phyloP scores from a whole-genome alignment of 2,113 vertebrate species.

The Nothocercus julius region DNA sequence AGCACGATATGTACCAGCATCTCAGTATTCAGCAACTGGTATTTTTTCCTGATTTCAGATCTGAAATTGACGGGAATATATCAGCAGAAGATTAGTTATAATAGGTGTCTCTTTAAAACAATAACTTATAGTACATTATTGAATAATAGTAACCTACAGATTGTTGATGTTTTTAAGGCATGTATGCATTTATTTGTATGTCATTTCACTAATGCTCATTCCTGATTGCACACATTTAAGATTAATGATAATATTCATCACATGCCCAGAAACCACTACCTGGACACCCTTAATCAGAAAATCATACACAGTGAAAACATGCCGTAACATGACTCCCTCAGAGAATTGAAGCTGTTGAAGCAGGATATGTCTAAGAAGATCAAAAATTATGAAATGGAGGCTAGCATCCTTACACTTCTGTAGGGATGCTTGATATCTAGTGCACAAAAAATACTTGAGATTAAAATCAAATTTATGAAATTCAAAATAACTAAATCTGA shows the following conservation, averaged over 20 bases:
- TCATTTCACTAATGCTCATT: not conserved
- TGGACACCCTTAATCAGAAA: not conserved
- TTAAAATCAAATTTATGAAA: not conserved
- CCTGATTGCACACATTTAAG: not conserved
- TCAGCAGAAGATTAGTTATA: not conserved
- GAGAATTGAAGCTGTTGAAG: not conserved
- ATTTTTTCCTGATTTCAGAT: not conserved
- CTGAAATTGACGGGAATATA: not conserved
- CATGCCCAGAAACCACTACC: not conserved
- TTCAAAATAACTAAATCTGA: not conserved
- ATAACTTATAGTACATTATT: not conserved
- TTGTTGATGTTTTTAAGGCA: not conserved
- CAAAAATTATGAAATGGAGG: not conserved
- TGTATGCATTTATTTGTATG: not conserved
- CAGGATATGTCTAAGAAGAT: not conserved
- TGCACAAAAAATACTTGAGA: not conserved
- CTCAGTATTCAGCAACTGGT: not conserved
- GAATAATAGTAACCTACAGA: not conserved
- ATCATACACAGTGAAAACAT: not conserved
- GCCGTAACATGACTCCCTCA: not conserved
- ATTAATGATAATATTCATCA: not conserved
- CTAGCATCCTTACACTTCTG: not conserved
- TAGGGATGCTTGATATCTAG: not conserved
- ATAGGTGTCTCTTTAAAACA: not conserved
- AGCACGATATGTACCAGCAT: not conserved